Conservation (phyloP, 1,140 invertebrate species). For the Drosophila equinoxialis region DNA sequence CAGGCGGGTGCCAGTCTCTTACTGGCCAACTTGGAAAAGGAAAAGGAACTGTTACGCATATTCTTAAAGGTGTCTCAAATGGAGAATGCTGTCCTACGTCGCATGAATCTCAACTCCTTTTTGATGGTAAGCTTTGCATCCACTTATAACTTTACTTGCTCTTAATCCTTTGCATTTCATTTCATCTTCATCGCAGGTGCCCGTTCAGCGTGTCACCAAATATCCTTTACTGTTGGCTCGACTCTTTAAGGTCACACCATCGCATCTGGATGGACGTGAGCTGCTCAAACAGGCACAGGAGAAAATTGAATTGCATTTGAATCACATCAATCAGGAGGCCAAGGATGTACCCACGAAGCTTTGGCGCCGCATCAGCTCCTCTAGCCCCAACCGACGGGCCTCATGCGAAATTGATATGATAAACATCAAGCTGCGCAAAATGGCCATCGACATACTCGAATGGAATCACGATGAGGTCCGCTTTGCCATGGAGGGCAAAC, state of each 20-base stretch:
- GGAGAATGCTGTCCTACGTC: constrained; percentile 95
- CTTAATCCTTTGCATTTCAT: background rate
- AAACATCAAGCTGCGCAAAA: constrained; percentile 94
- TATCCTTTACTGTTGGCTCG: constrained; percentile 96
- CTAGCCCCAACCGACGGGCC: constrained; percentile 87
- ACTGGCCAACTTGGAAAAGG: constrained; percentile 95
- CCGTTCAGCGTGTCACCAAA: constrained; percentile 94
- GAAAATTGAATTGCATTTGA: constrained; percentile 96
- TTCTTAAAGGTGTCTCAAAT: constrained; percentile 98
- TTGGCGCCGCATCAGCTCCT: constrained; percentile 94
- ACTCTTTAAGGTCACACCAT: constrained; percentile 94
- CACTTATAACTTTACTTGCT: background rate
- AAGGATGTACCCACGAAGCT: constrained; percentile 95
- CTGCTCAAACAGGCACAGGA: constrained; percentile 92
- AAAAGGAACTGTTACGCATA: constrained; percentile 96
- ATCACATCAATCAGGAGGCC: constrained; percentile 97
- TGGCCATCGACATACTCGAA: constrained; percentile 95
- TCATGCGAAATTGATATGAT: constrained; percentile 92
- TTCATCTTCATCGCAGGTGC: constrained; percentile 85
- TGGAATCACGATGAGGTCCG: constrained; percentile 95
- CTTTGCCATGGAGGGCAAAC: constrained; percentile 93
- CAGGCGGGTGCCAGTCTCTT: constrained; percentile 95
- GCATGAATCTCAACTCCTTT: constrained; percentile 98
- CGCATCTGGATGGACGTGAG: constrained; percentile 90
- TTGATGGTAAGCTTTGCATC: constrained; percentile 89